Evolutionary conservation across 2,797 vertebrate species (phyloP), one percentile per base, ranked within the genome.

Genomic region (Parauchenoglanis ngamensis): DNA sequence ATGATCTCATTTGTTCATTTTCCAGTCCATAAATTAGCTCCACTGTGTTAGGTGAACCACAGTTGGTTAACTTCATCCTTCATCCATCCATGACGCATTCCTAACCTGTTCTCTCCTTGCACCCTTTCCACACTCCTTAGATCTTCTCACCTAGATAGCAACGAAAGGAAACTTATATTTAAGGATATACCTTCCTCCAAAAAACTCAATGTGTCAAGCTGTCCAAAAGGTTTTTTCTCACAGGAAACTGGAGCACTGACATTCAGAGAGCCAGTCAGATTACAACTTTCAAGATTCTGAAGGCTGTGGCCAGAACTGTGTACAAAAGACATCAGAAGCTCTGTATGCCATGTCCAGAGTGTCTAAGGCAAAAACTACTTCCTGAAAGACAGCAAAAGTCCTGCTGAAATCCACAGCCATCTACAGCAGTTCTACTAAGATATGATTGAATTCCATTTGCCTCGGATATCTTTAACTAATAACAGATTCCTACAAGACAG

Each of bases 381-480:
- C 59, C 59, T 57, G n/a, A 56, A 56, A 78, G 76, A 28, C 75
- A 31, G 11, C 13, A 77, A 5, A 28, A 54, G 3, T 72, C 8
- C 35, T 77, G 11, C 72, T 75, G 73, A 40, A 56, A 7, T 61
- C 23, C 56, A 80, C 56, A 61, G 7, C 52, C 52, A 23, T 35
- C 49, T 31, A 31, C 49, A 77, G 19, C 23, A 19, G 31, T 80
- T 80, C 19, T 25, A 13, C 10, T 25, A n/a, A n/a, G 23, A 63
- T 63, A 46, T 81, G 12, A 63, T 28, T 63, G 57, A 46, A 63
- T n/a, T 23, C 35, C 35, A 63, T 81, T 44, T 81, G 78, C 78
- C 57, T 63, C 6, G 4, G 40, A 81, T 63, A 63, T 35, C 44
- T 81, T 63, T 46, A 81, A 63, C 21, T n/a, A 63, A 81, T 11